A percentile compares a stretch with the other conserved stretches of the same genome.
These are phyloP conservation scores for Drosophila melanogaster DNA, from an alignment of 1,140 invertebrate genomes.

Conservation along the genomic window Release_6_plus_ISO1_MT NC_004354.4:12334501-12335000, in stretches of 20 bases:
- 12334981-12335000: conserved; percentile 57
- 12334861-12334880: conserved; percentile 66
- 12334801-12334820: conserved; percentile 13
- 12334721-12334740: conserved; percentile 63
- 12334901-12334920: conserved; percentile 52
- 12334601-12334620: conserved; percentile 79
- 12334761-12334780: conserved; percentile 7
- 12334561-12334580: conserved; percentile 63
- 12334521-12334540: conserved; percentile 11
- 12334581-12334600: conserved; percentile 74
- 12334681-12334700: conserved; percentile 33
- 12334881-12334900: conserved; percentile 72
- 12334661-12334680: conserved; percentile 73
- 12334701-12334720: conserved; percentile 57
- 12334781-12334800: conserved; percentile 18
- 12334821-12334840: conserved; percentile 52
- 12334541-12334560: conserved; percentile 71
- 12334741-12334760: not conserved
- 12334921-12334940: conserved; percentile 46
- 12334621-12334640: conserved; percentile 62
- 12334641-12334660: conserved; percentile 45
- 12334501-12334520: conserved; percentile 31
- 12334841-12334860: conserved; percentile 54
- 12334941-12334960: conserved; percentile 53
- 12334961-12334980: conserved; percentile 55